Base-by-base conservation (phyloP, 2,113 vertebrate species). In the Ia io region DNA sequence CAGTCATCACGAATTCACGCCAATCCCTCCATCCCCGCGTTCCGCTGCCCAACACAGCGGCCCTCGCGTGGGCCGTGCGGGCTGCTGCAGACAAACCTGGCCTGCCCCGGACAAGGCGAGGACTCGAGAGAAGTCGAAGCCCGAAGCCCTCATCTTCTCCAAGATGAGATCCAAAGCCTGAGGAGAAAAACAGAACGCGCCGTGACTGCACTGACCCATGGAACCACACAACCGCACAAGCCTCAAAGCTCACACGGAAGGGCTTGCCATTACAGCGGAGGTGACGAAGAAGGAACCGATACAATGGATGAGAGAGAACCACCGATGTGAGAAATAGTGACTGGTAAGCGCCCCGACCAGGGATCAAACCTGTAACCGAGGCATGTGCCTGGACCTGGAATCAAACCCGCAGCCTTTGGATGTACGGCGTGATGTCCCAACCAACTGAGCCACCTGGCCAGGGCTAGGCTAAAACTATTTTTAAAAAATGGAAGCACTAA, bases 131-230 rank as follows among this genome's bases (percentile, higher is more conserved):
- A 99, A 99, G 95, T 99, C 97, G 86, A 99, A 99, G 13, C 98
- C 99, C 0, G 97, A 98, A 92, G 97, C 91, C 94, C 97, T 99
- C 99, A 99, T 99, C 97, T 99, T 99, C 96, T 99, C 98, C 98
- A 99, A 93, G 77, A 99, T 97, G 94, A 99, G 69, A 97, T 99
- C 99, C 92, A 99, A 98, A 79, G 99, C 99, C 99, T 99, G 97
- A 0, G 97, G 95, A 90, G 96, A 95, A 65, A 97, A 95, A 96
- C 12, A 95, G 59, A 98, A 96, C 61, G 30, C 94, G 86, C 25
- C 20, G 5, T 84, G 76, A 96, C 73, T 88, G 49, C 67, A 79
- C 82, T 0, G 4, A 97, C 88, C 74, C 91, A 87, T 35, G 14
- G 92, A 95, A 94, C 92, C 86, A 95, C 80, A 83, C 91, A 96